Conservation (phyloP, 1,140 invertebrate species). For the Listronotus oregonensis region DNA sequence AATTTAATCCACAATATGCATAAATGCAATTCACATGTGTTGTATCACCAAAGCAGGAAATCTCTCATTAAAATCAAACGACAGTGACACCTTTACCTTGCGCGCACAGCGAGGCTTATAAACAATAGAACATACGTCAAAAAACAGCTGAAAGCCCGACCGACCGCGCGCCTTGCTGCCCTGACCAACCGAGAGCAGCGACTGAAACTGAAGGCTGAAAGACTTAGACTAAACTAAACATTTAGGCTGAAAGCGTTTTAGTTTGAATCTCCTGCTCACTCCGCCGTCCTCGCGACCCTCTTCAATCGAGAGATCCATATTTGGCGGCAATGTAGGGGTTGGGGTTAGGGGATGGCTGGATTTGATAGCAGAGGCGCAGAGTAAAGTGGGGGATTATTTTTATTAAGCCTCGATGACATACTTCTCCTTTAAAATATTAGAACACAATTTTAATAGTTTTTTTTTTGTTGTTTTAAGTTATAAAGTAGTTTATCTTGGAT, state of each 20-base stretch:
- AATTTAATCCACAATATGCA: constrained; percentile 3
- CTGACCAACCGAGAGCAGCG: neutral
- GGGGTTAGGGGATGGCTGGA: constrained; percentile 6
- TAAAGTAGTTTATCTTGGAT: too few species aligned
- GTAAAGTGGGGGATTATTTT: neutral
- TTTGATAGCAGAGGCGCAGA: constrained; percentile 8
- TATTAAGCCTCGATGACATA: too few species aligned
- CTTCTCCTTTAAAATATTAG: too few species aligned
- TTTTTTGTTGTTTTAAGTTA: too few species aligned
- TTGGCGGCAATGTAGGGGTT: constrained; percentile 7
- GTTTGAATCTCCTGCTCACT: neutral
- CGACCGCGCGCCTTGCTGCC: neutral
- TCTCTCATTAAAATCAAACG: neutral
- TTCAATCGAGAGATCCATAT: constrained; percentile 22
- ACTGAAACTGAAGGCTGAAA: constrained; percentile 13
- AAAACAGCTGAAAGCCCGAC: constrained; percentile 5
- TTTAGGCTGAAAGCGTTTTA: constrained; percentile 1
- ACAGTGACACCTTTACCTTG: neutral
- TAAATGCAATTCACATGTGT: constrained; percentile 7
- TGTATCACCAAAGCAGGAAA: constrained; percentile 2
- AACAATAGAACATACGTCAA: constrained; percentile 2
- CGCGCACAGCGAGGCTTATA: neutral
- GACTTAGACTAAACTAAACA: constrained; percentile 9
- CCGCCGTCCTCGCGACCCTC: constrained; percentile 7
- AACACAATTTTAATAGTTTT: too few species aligned